Evolutionary conservation across 2,888 invertebrate genomes (phyloP).

Genomic region (Octodonta nipae): DNA sequence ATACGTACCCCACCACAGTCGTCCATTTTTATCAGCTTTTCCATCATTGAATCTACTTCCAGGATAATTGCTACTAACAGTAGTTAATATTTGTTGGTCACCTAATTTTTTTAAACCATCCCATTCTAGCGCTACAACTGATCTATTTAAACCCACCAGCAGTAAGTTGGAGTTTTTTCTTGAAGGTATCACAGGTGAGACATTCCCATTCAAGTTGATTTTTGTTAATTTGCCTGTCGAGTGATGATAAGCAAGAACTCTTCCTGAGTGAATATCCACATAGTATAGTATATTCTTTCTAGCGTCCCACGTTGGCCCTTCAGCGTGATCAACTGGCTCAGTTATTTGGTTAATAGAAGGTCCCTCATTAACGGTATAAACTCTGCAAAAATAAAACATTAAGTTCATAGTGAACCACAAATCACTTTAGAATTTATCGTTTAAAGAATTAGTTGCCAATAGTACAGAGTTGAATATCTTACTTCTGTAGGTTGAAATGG

Average conservation of each 20-base stretch:
- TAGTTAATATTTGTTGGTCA: slow-evolving; percentile 24
- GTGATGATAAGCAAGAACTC: slow-evolving; percentile 22
- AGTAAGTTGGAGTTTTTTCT: slow-evolving; percentile 20
- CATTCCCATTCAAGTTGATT: slow-evolving; percentile 17
- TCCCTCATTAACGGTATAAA: no score
- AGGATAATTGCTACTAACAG: slow-evolving; percentile 36
- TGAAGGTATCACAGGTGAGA: slow-evolving; percentile 20
- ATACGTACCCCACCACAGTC: slow-evolving; percentile 43
- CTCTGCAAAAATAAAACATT: no score
- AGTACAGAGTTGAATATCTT: no score
- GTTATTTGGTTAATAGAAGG: slow-evolving; percentile 19
- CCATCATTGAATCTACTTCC: slow-evolving; percentile 45
- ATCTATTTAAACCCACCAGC: slow-evolving; percentile 20
- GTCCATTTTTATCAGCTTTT: slow-evolving; percentile 43
- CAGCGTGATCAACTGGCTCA: slow-evolving; percentile 21
- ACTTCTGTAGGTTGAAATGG: no score
- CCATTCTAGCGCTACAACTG: slow-evolving; percentile 38
- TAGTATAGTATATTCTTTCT: slow-evolving; percentile 22
- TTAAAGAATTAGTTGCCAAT: no score
- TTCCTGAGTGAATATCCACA: slow-evolving; percentile 24
- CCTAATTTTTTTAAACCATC: slow-evolving; percentile 26
- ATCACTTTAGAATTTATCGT: no score
- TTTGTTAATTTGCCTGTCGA: slow-evolving; percentile 14
- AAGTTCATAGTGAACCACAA: no score
- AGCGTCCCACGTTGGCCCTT: slow-evolving; percentile 24